phyloP scores from a whole-genome alignment of 2,113 vertebrate genomes.

The Cnemophilus loriae region DNA sequence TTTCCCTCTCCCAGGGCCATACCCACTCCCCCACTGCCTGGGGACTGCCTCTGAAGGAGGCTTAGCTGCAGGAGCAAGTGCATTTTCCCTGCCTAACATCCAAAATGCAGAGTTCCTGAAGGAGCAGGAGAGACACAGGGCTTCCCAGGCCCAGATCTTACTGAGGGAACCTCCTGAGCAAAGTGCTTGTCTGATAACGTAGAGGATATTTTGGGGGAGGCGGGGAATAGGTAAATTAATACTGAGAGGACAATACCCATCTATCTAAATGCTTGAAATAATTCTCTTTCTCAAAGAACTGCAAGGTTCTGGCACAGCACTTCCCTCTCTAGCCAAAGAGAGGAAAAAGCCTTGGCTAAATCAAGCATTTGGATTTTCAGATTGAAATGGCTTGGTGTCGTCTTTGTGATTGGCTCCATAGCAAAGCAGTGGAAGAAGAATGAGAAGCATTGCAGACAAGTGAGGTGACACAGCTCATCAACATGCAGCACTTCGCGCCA shows the following conservation, averaged over 20 bases:
- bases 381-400: background rate
- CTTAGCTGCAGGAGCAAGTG: background rate
- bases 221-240: background rate
- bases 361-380: background rate
- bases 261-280: background rate
- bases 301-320: background rate
- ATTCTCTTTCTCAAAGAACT: background rate
- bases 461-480: background rate
- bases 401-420: background rate
- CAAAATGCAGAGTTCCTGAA: background rate
- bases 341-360: background rate
- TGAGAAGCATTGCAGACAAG: background rate
- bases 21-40: rapidly evolving
- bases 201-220: background rate
- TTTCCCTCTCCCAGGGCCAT: background rate
- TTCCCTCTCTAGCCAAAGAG: background rate
- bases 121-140: background rate
- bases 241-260: background rate
- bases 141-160: background rate
- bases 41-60: background rate
- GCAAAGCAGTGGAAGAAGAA: background rate
- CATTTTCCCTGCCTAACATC: background rate
- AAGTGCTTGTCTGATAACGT: background rate
- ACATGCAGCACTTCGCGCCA: background rate
- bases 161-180: background rate